A percentile compares a stretch with the other conserved stretches of the same genome.
Evolutionary conservation across 2,113 vertebrate species (phyloP).

Genomic region (Microcebus tavaratra): DNA sequence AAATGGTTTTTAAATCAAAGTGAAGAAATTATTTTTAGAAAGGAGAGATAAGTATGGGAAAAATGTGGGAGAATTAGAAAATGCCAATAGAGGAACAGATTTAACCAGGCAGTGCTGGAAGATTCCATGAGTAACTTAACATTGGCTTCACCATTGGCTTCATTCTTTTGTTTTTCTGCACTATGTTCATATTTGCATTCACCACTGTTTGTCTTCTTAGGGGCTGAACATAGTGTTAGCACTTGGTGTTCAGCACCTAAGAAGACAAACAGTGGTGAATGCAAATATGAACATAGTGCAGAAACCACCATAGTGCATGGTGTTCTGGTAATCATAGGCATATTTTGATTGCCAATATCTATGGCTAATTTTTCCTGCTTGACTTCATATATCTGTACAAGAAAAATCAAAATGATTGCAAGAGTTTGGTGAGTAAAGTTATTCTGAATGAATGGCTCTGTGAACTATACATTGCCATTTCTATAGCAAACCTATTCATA

Average conservation of each 20-base stretch:
- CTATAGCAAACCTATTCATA: neutral
- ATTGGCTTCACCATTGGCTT: neutral
- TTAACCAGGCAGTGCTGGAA: neutral
- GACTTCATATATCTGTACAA: neutral
- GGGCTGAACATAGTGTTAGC: neutral
- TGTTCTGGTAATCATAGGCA: neutral
- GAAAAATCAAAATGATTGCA: neutral
- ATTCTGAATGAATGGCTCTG: neutral
- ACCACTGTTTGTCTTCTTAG: neutral
- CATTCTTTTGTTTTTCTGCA: neutral
- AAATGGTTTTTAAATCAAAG: slow-evolving; percentile 53
- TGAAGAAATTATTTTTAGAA: slow-evolving; percentile 26
- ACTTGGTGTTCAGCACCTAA: neutral
- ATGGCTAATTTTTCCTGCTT: neutral
- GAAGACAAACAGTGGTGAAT: too few species aligned
- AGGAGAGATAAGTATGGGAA: neutral
- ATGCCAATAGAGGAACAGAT: neutral
- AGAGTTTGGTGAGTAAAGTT: neutral
- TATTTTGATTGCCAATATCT: neutral
- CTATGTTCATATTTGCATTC: neutral
- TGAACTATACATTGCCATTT: neutral
- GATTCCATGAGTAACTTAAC: neutral
- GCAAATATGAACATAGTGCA: too few species aligned
- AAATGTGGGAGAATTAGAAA: neutral
- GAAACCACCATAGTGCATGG: too few species aligned